Percentiles rank a stretch among this genome's conserved stretches.
phyloP scores from a whole-genome alignment of 2,888 invertebrate species.

The Desoria tigrina region DNA sequence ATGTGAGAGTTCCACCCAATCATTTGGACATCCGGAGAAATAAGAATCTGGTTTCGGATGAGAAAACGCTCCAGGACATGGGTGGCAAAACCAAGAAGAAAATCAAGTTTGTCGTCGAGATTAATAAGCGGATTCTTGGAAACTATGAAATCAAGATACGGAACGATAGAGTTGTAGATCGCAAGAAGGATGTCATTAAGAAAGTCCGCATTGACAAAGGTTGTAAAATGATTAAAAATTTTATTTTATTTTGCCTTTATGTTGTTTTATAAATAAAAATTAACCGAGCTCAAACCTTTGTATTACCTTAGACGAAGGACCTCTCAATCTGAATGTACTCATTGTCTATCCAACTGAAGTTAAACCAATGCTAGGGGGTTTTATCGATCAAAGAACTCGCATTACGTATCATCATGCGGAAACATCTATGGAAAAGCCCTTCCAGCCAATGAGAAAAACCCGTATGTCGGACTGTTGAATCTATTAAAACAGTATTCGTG shows the following conservation, averaged over 20 bases:
- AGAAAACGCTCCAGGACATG: constrained; percentile 40
- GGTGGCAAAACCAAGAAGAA: constrained; percentile 39
- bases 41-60: constrained; percentile 43
- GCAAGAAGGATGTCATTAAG: neutral
- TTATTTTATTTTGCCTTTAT: too few relatives aligned
- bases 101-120: constrained; percentile 45
- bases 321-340: constrained; percentile 62
- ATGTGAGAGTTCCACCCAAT: constrained; percentile 46
- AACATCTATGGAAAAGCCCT: constrained; percentile 67
- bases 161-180: constrained; percentile 23
- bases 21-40: constrained; percentile 44
- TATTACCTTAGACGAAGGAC: constrained; percentile 54
- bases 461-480: constrained; percentile 26
- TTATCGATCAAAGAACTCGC: constrained; percentile 69
- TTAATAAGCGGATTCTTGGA: constrained; percentile 41
- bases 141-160: constrained; percentile 38
- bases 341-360: constrained; percentile 64
- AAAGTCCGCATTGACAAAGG: neutral
- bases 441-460: constrained; percentile 11
- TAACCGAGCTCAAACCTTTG: neutral
- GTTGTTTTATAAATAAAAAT: too few relatives aligned
- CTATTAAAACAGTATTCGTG: neutral
- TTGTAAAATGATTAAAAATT: neutral
- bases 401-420: constrained; percentile 77
- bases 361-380: constrained; percentile 82